Evolutionary conservation across 2,888 invertebrate genomes (phyloP).

Genomic region (Drosophila lutescens): DNA sequence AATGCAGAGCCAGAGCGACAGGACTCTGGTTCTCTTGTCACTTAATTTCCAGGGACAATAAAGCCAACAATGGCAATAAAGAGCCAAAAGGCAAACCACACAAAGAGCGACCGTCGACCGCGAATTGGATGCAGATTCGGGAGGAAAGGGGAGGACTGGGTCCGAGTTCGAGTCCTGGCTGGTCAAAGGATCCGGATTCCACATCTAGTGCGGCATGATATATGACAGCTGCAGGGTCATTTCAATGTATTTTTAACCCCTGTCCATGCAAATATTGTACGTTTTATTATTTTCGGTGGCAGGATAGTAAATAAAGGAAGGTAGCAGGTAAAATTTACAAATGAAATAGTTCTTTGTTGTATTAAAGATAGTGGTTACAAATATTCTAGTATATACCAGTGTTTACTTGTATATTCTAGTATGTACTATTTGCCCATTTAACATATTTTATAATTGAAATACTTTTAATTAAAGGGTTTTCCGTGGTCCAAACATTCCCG

Average conservation of each 20-base stretch:
- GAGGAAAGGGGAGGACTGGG: too few species aligned
- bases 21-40: constrained; percentile 10
- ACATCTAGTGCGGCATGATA: constrained; percentile 17
- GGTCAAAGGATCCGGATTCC: constrained; percentile 17
- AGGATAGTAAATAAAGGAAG: not conserved
- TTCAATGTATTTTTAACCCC: constrained; percentile 14
- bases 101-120: constrained; percentile 8
- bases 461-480: not conserved
- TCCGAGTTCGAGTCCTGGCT: not conserved
- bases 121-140: constrained; percentile 14
- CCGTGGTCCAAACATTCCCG: not conserved
- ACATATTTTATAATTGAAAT: not conserved
- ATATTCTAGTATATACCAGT: too few species aligned
- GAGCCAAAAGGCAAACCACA: constrained; percentile 37
- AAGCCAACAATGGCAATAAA: constrained; percentile 35
- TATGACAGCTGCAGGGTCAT: constrained; percentile 16
- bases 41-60: constrained; percentile 35
- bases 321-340: not conserved
- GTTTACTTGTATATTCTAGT: too few species aligned
- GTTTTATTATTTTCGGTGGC: not conserved
- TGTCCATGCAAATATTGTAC: not conserved
- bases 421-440: too few species aligned
- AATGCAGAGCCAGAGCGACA: not conserved
- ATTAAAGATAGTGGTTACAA: too few species aligned
- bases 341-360: not conserved